Evolutionary conservation across 2,113 vertebrate genomes (phyloP), one percentile per base, ranked within the genome.

Genomic region (Odobenus rosmarus): DNA sequence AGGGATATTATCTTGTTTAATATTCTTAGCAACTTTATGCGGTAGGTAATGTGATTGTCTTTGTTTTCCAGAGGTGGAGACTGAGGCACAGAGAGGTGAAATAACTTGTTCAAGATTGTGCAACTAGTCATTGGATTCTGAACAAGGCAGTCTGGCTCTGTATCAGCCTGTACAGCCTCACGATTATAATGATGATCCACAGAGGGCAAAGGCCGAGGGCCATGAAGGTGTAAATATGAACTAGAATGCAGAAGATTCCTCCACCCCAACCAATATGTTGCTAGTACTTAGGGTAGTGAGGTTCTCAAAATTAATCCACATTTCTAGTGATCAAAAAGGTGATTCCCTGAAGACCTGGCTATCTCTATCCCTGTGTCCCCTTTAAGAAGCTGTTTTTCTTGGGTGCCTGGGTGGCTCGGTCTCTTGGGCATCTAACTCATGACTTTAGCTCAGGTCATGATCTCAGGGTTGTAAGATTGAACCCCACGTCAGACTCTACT

Each of bases 41-140:
- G 31, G 12, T 55, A 62, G 88, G 26, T 55, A 72, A 55, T 55
- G 21, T 31, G 61, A 69, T 46, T 83, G 26, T 55, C 7, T 94
- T 77, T 88, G 21, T 89, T 80, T 85, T 81, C 16, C n/a, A 55
- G 31, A 92, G n/a, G 33, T 88, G 69, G 71, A 93, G 71, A 95
- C n/a, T 42, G 71, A 90, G 39, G 23, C 51, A 83, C 19, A 61
- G 76, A 77, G 55, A 95, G 18, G 21, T 67, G 26, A 90, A 89
- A 72, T 53, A 74, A 77, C 19, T 85, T 57, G 36, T 51, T 90
- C 4, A 53, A 31, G 10, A 42, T 39, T 24, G 4, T 24, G n/a
- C 12, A 62, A 33, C 24, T 31, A 36, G 39, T 42, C 71, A 51
- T 9, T 71, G 23, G 61, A 21, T 80, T 93, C 9, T 57, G 21